Evolutionary conservation across 2,797 vertebrate species (phyloP).

Genomic region (Lateolabrax maculatus): DNA sequence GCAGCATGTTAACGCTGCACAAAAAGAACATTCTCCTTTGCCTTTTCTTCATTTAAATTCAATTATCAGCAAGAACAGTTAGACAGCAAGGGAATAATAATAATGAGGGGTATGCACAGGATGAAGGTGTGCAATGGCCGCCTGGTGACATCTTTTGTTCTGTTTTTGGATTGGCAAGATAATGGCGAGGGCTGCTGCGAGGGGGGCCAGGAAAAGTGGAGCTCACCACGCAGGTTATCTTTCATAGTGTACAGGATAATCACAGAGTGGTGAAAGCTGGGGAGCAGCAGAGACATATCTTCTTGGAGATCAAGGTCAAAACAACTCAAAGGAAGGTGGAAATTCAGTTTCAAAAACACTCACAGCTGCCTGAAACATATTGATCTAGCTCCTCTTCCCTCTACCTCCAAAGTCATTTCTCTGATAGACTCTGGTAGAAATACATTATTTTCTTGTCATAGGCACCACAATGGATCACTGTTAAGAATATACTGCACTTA

Average conservation of each 20-base stretch:
- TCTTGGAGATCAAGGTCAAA: constrained; percentile 86
- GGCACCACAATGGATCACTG: constrained; percentile 81
- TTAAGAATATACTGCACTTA: constrained; percentile 77
- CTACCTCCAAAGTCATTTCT: constrained; percentile 81
- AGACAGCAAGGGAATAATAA: constrained; percentile 80
- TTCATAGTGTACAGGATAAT: constrained; percentile 85
- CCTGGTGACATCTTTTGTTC: constrained; percentile 84
- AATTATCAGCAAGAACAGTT: constrained; percentile 77
- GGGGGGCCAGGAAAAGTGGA: constrained; percentile 74
- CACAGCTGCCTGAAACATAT: constrained; percentile 82
- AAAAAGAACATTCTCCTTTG: constrained; percentile 72
- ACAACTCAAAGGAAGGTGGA: constrained; percentile 85
- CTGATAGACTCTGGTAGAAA: constrained; percentile 83
- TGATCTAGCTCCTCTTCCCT: constrained; percentile 80
- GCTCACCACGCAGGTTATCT: constrained; percentile 80
- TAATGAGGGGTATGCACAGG: constrained; percentile 73
- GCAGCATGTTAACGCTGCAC: constrained; percentile 71
- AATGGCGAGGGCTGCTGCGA: constrained; percentile 73
- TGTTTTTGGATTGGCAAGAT: constrained; percentile 82
- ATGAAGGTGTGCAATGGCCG: constrained; percentile 77
- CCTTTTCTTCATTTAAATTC: constrained; percentile 83
- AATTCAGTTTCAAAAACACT: constrained; percentile 85
- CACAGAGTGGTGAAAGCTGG: constrained; percentile 75
- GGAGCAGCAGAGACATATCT: constrained; percentile 77
- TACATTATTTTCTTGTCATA: constrained; percentile 84